A percentile compares a stretch with the other conserved stretches of the same genome.
phyloP scores from a whole-genome alignment of 2,888 invertebrate genomes.

The Pristionchus entomophagus region DNA sequence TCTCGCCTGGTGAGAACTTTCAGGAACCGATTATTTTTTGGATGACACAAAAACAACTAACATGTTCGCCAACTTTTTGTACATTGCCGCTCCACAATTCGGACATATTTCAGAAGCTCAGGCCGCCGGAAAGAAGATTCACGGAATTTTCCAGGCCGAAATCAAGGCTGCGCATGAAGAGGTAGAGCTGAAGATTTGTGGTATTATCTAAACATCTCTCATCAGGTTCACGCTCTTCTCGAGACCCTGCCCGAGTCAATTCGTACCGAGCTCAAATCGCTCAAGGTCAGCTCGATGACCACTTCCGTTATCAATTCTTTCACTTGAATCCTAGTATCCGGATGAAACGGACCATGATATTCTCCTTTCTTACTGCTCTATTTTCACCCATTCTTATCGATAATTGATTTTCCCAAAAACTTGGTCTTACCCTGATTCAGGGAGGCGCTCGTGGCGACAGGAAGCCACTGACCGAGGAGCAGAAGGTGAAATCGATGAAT shows the following conservation, averaged over 20 bases:
- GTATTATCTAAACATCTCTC: background rate
- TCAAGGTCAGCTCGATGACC: background rate
- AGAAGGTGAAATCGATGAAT: too few relatives aligned
- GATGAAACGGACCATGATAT: too few relatives aligned
- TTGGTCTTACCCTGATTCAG: too few relatives aligned
- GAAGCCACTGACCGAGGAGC: too few relatives aligned
- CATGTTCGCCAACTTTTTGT: background rate
- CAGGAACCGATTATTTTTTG: too few relatives aligned
- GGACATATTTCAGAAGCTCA: background rate
- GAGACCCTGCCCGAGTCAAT: background rate
- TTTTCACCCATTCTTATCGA: too few relatives aligned
- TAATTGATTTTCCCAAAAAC: too few relatives aligned
- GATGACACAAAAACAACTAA: too few relatives aligned
- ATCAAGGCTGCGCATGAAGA: conserved; percentile 25
- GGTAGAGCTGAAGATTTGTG: background rate
- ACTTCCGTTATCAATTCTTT: too few relatives aligned
- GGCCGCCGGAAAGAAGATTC: conserved; percentile 13
- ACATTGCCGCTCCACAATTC: background rate
- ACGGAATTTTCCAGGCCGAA: background rate
- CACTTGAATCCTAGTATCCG: too few relatives aligned
- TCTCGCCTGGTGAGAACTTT: conserved; percentile 19
- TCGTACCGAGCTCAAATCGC: background rate
- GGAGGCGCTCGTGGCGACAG: too few relatives aligned
- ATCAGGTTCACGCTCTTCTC: background rate
- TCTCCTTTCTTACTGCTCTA: too few relatives aligned